These are phyloP conservation scores for Mus minutoides DNA, from an alignment of 2,797 vertebrate species.

Conservation along the genomic window DNA sequence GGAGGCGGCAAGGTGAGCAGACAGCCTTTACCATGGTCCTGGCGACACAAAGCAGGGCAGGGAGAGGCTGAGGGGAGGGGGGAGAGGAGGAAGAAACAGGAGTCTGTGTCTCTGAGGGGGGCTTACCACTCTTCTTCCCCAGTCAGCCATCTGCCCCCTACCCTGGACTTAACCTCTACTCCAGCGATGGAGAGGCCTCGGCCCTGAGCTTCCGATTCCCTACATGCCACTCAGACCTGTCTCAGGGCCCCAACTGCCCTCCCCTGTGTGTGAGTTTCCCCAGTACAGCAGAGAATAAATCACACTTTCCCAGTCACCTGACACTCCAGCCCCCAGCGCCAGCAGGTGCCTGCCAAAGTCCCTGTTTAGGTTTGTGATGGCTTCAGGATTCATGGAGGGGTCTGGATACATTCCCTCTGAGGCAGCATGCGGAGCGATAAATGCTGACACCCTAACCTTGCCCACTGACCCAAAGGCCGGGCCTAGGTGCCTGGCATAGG, in stretches of 20 bases:
- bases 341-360: background rate
- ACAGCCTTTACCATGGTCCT: background rate
- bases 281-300: background rate
- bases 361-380: background rate
- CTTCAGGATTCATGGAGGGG: background rate
- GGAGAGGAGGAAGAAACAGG: background rate
- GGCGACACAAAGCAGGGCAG: background rate
- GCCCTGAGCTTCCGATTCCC: background rate
- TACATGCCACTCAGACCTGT: background rate
- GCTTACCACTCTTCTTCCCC: background rate
- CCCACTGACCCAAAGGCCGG: background rate
- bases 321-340: background rate
- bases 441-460: background rate
- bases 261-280: background rate
- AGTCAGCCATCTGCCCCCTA: background rate
- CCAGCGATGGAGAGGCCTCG: background rate
- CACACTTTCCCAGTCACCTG: no score
- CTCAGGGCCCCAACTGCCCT: background rate
- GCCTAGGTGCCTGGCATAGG: background rate
- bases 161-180: background rate
- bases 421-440: no score
- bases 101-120: no score
- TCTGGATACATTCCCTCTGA: background rate
- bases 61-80: background rate
- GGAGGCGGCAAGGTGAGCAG: background rate